Percentiles rank a stretch among this genome's conserved stretches.
phyloP scores from a whole-genome alignment of 30 jellyfish, hydroid and myxozoan genomes.

The Catostylus mosaicus region DNA sequence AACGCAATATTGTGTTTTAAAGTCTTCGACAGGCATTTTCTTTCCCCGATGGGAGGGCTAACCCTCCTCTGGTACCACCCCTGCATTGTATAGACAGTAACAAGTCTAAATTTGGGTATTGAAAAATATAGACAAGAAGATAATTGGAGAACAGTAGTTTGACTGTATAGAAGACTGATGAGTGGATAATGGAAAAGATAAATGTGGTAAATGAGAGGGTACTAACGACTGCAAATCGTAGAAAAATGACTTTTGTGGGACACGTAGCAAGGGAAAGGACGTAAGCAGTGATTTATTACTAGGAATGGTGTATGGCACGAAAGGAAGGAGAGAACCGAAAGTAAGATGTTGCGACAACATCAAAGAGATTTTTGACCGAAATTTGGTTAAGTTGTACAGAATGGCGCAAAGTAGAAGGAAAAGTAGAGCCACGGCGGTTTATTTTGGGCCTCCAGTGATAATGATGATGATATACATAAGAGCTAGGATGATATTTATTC shows the following conservation, averaged over 20 bases:
- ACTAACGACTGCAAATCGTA: not conserved
- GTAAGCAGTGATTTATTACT: not conserved
- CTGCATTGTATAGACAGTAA: not conserved
- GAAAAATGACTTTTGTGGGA: conserved; percentile 3
- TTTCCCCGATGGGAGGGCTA: too few relatives aligned
- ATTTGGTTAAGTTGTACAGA: not conserved
- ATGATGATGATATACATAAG: too few relatives aligned
- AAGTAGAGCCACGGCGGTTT: too few relatives aligned
- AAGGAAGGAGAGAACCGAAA: not conserved
- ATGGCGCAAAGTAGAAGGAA: too few relatives aligned
- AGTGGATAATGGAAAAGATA: too few relatives aligned
- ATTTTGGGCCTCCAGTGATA: too few relatives aligned
- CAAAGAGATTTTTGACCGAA: not conserved
- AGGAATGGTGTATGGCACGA: not conserved
- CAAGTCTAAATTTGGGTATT: not conserved
- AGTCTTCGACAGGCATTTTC: too few relatives aligned
- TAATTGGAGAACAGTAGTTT: too few relatives aligned
- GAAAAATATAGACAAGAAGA: not conserved
- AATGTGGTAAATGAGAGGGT: not conserved
- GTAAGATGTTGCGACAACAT: not conserved
- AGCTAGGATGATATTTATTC: too few relatives aligned
- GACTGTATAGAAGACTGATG: too few relatives aligned
- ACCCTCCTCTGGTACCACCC: too few relatives aligned
- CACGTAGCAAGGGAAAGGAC: not conserved
- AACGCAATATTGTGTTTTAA: too few relatives aligned